Base-by-base conservation (phyloP, 2,797 vertebrate species). In the Danio choprae region DNA sequence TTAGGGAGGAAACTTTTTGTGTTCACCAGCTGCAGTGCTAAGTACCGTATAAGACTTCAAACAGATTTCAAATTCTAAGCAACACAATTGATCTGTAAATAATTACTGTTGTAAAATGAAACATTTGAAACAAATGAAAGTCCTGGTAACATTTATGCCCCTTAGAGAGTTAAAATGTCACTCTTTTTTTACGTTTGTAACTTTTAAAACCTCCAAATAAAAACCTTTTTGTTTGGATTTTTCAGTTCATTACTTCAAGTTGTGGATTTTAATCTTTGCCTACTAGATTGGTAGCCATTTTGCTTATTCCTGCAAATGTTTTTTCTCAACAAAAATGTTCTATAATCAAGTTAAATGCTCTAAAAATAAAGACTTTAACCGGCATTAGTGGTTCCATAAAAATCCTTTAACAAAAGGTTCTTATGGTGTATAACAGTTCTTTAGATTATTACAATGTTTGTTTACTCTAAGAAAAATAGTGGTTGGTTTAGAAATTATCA, bases 11-110 rank as follows among this genome's bases (percentile, higher is more conserved):
- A 38, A 50, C 40, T 56, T 53, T 44, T 79, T 83, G 7, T 63
- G 64, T 85, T 71, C 64, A 84, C 83, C 58, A 83, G 55, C n/a
- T 79, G 38, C 58, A 56, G 50, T 51, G n/a, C 29, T 74, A 43
- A 85, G 46, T 43, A 80, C 53, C 56, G n/a, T 56, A 63, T 56
- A 63, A 70, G 38, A n/a, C 80, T 81, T 74, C 8, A 56, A 62
- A 78, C 46, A 65, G 18, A 46, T 46, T 46, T 46, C 7, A 65
- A 0, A 12, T 55, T 10, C 20, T 64, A 41, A 68, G 43, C 74
- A 48, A 50, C 76, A 74, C 44, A 51, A n/a, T 11, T 29, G 2
- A 69, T 40, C 10, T 41, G 16, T 62, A 50, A 41, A 10, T 0
- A 2, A 46, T 36, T 36, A 62, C 15, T 40, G 10, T 36, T 20